Evolutionary conservation across 2,113 vertebrate genomes (phyloP).

Genomic region (Nycticebus coucang): DNA sequence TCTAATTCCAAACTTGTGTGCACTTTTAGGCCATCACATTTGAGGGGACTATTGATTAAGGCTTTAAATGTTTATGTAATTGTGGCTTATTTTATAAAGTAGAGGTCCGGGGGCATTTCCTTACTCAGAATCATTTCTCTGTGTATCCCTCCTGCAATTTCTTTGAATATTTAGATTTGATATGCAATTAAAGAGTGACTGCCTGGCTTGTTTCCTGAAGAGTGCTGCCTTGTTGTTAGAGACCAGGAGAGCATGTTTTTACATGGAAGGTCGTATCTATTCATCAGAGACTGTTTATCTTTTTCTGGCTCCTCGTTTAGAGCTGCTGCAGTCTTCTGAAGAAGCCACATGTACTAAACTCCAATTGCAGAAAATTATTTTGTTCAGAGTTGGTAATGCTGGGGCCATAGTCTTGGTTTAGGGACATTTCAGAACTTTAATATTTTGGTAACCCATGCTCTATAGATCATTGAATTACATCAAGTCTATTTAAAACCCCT

Average conservation of each 20-base stretch:
- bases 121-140: constrained; percentile 55
- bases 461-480: constrained; percentile 78
- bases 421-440: constrained; percentile 70
- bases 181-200: constrained; percentile 53
- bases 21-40: not conserved
- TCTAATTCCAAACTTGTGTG: not conserved
- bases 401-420: constrained; percentile 28
- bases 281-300: constrained; percentile 28
- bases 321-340: constrained; percentile 21
- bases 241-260: not conserved
- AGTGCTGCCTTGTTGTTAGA: not conserved
- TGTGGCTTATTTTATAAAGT: constrained; percentile 72
- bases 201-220: constrained; percentile 18
- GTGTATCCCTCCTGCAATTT: constrained; percentile 9
- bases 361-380: constrained; percentile 25
- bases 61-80: constrained; percentile 52
- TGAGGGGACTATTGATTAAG: constrained; percentile 47
- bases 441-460: constrained; percentile 77
- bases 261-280: not conserved
- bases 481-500: constrained; percentile 76
- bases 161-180: constrained; percentile 45
- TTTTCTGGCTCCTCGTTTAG: constrained; percentile 12
- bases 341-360: not conserved
- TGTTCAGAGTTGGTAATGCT: not conserved
- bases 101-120: not conserved